Evolutionary conservation across 2,797 vertebrate species (phyloP).

Genomic region (Petrocephalus schoutedeni): DNA sequence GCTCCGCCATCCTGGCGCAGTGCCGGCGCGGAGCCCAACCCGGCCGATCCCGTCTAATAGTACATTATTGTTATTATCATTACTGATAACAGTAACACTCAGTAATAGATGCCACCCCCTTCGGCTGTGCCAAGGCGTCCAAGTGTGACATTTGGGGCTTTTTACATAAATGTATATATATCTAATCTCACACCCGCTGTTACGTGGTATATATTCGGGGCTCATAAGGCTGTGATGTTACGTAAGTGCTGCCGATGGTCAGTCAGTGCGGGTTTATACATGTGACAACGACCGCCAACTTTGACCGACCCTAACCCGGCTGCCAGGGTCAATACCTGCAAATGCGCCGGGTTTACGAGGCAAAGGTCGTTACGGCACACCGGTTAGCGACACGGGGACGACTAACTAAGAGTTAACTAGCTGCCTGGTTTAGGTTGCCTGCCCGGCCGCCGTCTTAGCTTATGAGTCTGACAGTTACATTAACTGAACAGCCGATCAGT

Average conservation of each 20-base stretch:
- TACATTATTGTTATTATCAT: neutral
- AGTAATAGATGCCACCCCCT: neutral
- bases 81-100: neutral
- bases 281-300: neutral
- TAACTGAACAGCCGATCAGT: neutral
- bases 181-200: neutral
- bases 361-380: neutral
- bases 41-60: neutral
- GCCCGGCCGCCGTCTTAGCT: neutral
- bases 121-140: neutral
- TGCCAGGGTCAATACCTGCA: neutral
- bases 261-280: neutral
- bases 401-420: neutral
- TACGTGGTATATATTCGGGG: neutral
- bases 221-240: neutral
- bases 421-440: neutral
- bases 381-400: neutral
- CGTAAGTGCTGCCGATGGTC: neutral
- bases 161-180: neutral
- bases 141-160: neutral
- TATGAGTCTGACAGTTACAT: neutral
- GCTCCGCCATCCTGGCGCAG: slow-evolving; percentile 53
- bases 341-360: neutral
- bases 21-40: neutral
- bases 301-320: neutral